Base-by-base conservation (phyloP, 2,113 vertebrate genomes). In the Otis tarda region DNA sequence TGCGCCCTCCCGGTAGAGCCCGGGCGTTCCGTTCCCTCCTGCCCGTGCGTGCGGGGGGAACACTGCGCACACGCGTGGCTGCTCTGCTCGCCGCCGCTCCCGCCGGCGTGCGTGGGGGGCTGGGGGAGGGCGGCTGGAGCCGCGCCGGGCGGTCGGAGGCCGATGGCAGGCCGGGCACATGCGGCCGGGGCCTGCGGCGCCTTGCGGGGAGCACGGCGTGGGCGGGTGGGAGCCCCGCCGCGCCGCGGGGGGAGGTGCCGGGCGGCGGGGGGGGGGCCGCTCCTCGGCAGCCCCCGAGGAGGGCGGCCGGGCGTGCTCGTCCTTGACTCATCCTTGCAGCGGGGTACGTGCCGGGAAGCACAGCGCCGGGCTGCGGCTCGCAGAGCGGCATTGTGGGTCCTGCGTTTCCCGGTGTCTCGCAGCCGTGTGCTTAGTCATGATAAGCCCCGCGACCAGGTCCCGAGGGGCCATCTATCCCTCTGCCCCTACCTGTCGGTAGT, bases 251-350 rank as follows among this genome's bases (percentile, higher is more conserved):
- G 39, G 39, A 39, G 39, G 33, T 41, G 41, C 41, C 41, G 41
- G 41, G 41, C 41, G 43, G 35, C 67, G 31, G 33, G 37, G 39
- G 24, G 49, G 12, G 59, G 52, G 30, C 24, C n/a, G 76, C 28
- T 31, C 13, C 41, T 10, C 23, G 8, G 35, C 56, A 41, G 41
- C 69, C 80, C 85, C 73, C 28, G 45, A 25, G 76, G 39, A 19
- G 59, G 70, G 65, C 77, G 67, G 87, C 80, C 47, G 39, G 19
- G 75, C 45, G 3, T 15, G 79, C 83, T 43, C 77, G 97, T 63
- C 97, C 96, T 97, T 97, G 96, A 97, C 89, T 97, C 96, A 67
- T 94, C 97, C 97, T 97, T 97, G 96, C 94, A 53, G 88, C 57
- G 27, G 57, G 94, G 91, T 95, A 97, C 97, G 97, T 97, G 97